These are phyloP conservation scores for Dryocosmus kuriphilus DNA, from an alignment of 2,888 invertebrate genomes.

Conservation along the genomic window DNA sequence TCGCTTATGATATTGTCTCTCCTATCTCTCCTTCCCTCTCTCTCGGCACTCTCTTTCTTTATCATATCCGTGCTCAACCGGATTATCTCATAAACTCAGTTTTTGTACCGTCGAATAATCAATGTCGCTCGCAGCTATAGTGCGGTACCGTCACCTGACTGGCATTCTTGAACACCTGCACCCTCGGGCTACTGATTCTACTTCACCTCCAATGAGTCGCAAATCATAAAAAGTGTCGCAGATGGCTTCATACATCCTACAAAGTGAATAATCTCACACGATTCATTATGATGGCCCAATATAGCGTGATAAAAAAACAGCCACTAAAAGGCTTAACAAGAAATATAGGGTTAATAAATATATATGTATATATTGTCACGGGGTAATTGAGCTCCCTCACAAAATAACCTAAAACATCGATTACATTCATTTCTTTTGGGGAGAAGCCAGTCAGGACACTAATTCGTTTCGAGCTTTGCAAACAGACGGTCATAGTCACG, in stretches of 20 bases:
- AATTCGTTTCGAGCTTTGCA: too few species aligned
- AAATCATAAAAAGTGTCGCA: constrained; percentile 34
- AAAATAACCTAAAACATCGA: too few species aligned
- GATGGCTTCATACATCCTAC: constrained; percentile 1
- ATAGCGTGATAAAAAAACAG: not conserved
- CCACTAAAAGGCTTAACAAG: too few species aligned
- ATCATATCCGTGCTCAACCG: constrained; percentile 49
- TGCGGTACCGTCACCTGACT: constrained; percentile 57
- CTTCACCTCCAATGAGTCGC: constrained; percentile 24
- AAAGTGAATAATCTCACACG: constrained; percentile 17
- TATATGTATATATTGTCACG: too few species aligned
- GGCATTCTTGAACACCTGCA: constrained; percentile 54
- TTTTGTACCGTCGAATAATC: constrained; percentile 64
- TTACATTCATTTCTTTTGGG: too few species aligned
- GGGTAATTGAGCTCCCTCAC: too few species aligned
- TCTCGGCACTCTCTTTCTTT: constrained; percentile 23
- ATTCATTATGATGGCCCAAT: not conserved
- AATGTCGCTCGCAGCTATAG: constrained; percentile 60
- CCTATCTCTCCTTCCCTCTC: constrained; percentile 41
- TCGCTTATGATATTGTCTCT: constrained; percentile 68
- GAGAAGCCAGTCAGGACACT: too few species aligned
- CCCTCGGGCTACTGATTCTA: not conserved
- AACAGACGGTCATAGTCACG: too few species aligned
- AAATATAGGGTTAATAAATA: too few species aligned
- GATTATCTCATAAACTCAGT: constrained; percentile 65